These are phyloP conservation scores for Ericerus pela DNA, from an alignment of 1,140 invertebrate species.

Conservation along the genomic window DNA sequence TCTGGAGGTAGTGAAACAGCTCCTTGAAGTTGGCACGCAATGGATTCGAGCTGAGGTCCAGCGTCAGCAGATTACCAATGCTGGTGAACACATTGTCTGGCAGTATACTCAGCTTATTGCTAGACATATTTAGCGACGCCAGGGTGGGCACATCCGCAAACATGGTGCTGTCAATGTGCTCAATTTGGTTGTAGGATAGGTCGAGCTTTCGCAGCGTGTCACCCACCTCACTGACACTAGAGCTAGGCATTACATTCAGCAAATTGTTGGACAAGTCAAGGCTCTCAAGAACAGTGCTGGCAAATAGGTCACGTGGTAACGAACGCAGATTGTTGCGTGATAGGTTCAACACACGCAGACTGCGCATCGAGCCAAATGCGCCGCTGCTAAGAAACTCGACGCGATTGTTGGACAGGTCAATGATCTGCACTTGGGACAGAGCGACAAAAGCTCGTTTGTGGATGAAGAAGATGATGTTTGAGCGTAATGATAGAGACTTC, in stretches of 20 bases:
- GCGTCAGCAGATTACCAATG: constrained; percentile 52
- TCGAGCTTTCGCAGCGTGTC: constrained; percentile 58
- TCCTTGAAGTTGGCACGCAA: constrained; percentile 75
- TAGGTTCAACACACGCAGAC: constrained; percentile 58
- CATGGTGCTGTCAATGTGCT: constrained; percentile 74
- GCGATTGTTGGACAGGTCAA: constrained; percentile 64
- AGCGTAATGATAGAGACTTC: constrained; percentile 55
- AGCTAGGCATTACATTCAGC: constrained; percentile 54
- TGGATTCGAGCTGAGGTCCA: constrained; percentile 68
- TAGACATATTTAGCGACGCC: constrained; percentile 57
- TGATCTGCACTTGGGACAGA: constrained; percentile 50
- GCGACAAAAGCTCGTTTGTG: constrained; percentile 58
- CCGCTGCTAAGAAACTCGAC: constrained; percentile 60
- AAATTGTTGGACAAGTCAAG: constrained; percentile 65
- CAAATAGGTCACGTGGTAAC: constrained; percentile 61
- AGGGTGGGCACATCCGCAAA: constrained; percentile 66
- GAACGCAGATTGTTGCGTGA: constrained; percentile 58
- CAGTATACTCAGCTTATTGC: constrained; percentile 66
- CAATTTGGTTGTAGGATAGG: constrained; percentile 62
- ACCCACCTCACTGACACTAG: constrained; percentile 54
- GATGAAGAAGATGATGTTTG: constrained; percentile 56
- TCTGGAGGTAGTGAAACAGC: constrained; percentile 72
- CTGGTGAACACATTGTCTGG: constrained; percentile 79
- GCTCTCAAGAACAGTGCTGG: constrained; percentile 60
- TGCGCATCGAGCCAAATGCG: constrained; percentile 63